Conservation (phyloP, 2,797 vertebrate species). For the Austrolebias charrua region DNA sequence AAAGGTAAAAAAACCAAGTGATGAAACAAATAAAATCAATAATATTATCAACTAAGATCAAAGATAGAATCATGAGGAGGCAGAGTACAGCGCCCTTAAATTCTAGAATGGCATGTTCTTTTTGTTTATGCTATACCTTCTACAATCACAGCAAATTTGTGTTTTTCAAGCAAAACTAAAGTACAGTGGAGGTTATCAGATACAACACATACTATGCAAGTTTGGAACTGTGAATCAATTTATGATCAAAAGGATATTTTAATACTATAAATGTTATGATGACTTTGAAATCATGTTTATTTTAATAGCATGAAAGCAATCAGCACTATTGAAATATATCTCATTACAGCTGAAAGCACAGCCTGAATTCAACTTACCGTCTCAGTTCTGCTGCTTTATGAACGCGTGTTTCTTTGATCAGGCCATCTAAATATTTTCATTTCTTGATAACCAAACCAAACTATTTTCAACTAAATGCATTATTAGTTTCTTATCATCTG, state of each 20-base stretch:
- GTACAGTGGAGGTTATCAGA: too few species aligned
- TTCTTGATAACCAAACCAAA: slow-evolving; percentile 61
- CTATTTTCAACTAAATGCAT: slow-evolving; percentile 44
- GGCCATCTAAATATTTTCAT: slow-evolving; percentile 46
- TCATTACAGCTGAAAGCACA: slow-evolving; percentile 61
- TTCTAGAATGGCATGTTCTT: background rate
- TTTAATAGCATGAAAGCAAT: slow-evolving; percentile 32
- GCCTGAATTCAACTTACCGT: slow-evolving; percentile 53
- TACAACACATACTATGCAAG: too few species aligned
- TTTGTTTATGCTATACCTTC: background rate
- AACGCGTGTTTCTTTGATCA: slow-evolving; percentile 65
- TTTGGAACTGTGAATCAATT: too few species aligned
- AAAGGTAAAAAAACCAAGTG: too few species aligned
- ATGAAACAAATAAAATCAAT: too few species aligned
- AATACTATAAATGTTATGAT: slow-evolving; percentile 11
- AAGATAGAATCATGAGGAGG: too few species aligned
- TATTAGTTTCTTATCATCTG: slow-evolving; percentile 16
- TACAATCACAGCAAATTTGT: background rate
- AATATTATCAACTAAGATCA: too few species aligned
- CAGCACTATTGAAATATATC: slow-evolving; percentile 35
- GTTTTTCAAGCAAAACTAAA: background rate
- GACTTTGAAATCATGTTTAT: slow-evolving; percentile 23
- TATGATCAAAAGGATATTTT: slow-evolving; percentile 1
- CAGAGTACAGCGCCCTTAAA: too few species aligned
- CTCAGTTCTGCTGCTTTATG: slow-evolving; percentile 65